Percentiles rank a stretch among this genome's conserved stretches.
Conservation (phyloP, 2,888 invertebrate genomes). For the Agrotis clavis region DNA sequence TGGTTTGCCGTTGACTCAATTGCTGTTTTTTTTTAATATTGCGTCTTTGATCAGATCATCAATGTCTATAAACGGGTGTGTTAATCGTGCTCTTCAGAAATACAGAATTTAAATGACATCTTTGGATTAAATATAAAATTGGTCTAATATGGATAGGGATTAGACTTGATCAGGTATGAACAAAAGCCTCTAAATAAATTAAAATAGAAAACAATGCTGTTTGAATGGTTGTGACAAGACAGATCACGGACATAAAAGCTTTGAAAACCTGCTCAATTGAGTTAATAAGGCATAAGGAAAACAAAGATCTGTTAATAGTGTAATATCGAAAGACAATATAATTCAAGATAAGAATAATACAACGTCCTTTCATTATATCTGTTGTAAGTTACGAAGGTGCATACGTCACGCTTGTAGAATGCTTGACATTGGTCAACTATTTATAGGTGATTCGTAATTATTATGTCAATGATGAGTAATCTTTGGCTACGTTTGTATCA, state of each 20-base stretch:
- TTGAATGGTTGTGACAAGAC: background rate
- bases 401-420: constrained; percentile 30
- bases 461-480: constrained; percentile 57
- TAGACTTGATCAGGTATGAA: background rate
- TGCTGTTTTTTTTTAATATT: background rate
- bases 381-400: constrained; percentile 12
- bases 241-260: background rate
- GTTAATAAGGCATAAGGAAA: background rate
- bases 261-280: background rate
- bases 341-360: constrained; percentile 4
- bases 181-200: too few species aligned
- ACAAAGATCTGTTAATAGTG: background rate
- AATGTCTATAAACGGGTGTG: background rate
- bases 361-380: constrained; percentile 9
- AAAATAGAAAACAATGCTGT: background rate
- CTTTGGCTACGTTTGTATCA: constrained; percentile 14
- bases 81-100: background rate
- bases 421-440: constrained; percentile 54
- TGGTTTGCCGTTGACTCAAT: background rate
- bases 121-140: background rate
- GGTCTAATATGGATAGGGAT: background rate
- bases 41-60: background rate
- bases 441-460: constrained; percentile 58
- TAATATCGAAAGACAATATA: background rate
- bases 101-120: background rate